A percentile compares a stretch with the other conserved stretches of the same genome.
These are phyloP conservation scores for Siniperca knerii DNA, from an alignment of 2,113 vertebrate genomes.

Conservation along the genomic window DNA sequence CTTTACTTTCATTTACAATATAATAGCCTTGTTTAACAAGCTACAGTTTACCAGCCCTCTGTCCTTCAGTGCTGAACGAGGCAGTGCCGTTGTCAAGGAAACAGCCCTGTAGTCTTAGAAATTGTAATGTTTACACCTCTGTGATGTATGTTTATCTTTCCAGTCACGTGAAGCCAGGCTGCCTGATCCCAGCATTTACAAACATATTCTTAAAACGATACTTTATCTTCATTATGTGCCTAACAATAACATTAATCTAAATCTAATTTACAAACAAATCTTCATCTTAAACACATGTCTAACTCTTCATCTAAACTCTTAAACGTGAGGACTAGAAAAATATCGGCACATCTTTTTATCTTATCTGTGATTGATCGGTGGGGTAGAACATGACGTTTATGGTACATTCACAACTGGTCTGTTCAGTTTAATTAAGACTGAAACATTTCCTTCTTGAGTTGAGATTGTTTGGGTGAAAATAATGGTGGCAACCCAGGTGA, in stretches of 20 bases:
- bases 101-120: slow-evolving; percentile 58
- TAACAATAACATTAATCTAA: background rate
- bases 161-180: slow-evolving; percentile 45
- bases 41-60: slow-evolving; percentile 39
- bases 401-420: background rate
- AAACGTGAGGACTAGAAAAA: background rate
- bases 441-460: background rate
- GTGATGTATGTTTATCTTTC: slow-evolving; percentile 66
- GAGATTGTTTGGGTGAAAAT: background rate
- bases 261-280: background rate
- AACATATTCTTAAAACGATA: background rate
- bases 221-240: background rate
- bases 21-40: slow-evolving; percentile 51
- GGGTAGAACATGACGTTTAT: background rate
- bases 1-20: slow-evolving; percentile 41
- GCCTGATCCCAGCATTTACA: slow-evolving; percentile 20
- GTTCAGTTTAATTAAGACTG: background rate
- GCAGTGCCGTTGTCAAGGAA: slow-evolving; percentile 70
- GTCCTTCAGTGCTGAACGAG: slow-evolving; percentile 34
- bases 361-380: background rate
- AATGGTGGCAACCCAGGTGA: background rate
- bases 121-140: slow-evolving; percentile 51
- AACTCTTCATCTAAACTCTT: background rate
- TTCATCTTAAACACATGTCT: background rate
- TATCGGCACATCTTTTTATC: background rate